Base-by-base conservation (phyloP, 2,888 invertebrate genomes). In the Spodoptera littoralis region DNA sequence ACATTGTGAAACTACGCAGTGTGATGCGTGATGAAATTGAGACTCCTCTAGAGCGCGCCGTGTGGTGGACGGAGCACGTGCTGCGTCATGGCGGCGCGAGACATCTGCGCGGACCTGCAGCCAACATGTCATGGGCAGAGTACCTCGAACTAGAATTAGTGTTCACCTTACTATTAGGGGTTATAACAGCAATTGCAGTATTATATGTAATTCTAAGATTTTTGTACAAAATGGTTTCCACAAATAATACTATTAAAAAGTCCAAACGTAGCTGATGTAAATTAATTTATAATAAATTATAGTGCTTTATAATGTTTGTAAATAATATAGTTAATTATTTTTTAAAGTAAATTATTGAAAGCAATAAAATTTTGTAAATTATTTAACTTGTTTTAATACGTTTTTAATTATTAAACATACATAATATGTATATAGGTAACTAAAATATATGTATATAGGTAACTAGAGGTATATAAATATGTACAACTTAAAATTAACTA, bases 11-110 rank as follows among this genome's bases (percentile, higher is more conserved):
- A 5, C 48, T 77, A 13, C 64, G 66, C 4, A 49, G 30, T 1
- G n/a, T 62, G 22, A 58, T 77, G 51, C 47, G 22, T 0, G 77
- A 77, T 27, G 56, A 74, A 42, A 70, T 64, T 0, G 58, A 76
- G 67, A 12, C 49, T 9, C 78, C 87, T 0, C 46, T 87, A 50
- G 85, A 88, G n/a, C 88, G 90, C 11, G 92, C 92, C 0, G 78
- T 93, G 12, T 93, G 92, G 92, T 94, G 93, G 94, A 90, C 88
- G n/a, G 95, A 95, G 73, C 88, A 70, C 44, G 65, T 70, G 43
- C 65, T 70, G 45, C 72, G 76, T 48, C 47, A 72, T 47, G 65
- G 68, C 12, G 55, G 60, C 53, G 87, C 11, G 70, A 83, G 13
- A 62, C 70, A 70, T 46, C 56, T 70, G 12, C 70, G 65, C 4